A percentile compares a stretch with the other conserved stretches of the same genome.
Evolutionary conservation across 2,797 vertebrate genomes (phyloP).

Genomic region (Myotis planiceps): DNA sequence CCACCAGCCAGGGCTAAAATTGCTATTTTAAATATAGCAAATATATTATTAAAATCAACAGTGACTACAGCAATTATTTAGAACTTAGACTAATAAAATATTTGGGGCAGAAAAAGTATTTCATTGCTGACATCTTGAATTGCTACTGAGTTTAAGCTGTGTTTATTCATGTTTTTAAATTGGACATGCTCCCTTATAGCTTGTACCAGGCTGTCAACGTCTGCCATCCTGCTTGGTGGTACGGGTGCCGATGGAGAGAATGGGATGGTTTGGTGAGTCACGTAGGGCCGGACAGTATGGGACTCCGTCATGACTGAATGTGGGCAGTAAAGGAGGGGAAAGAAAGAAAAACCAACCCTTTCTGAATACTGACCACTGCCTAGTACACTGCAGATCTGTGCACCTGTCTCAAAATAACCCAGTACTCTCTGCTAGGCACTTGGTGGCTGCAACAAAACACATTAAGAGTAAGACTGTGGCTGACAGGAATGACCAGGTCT

Average conservation of each 20-base stretch:
- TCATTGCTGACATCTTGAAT: neutral
- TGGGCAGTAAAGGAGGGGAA: neutral
- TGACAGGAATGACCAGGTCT: neutral
- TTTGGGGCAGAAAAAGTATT: neutral
- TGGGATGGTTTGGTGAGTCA: neutral
- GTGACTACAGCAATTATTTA: neutral
- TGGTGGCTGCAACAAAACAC: neutral
- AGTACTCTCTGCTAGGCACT: neutral
- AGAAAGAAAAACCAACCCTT: neutral
- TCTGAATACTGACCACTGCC: neutral
- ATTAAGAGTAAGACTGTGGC: neutral
- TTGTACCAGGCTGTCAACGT: neutral
- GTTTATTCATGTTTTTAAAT: neutral
- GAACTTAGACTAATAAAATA: neutral
- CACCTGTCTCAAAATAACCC: neutral
- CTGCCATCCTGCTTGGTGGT: neutral
- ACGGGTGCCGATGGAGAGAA: neutral
- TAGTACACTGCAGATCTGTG: neutral
- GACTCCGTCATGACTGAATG: neutral
- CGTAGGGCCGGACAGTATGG: neutral
- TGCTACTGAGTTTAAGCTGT: neutral
- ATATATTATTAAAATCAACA: neutral
- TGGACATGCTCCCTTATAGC: neutral
- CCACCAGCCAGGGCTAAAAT: neutral
- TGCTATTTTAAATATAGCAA: neutral